These are phyloP conservation scores for Mallotus villosus DNA, from an alignment of 2,797 vertebrate genomes.

Conservation along the genomic window DNA sequence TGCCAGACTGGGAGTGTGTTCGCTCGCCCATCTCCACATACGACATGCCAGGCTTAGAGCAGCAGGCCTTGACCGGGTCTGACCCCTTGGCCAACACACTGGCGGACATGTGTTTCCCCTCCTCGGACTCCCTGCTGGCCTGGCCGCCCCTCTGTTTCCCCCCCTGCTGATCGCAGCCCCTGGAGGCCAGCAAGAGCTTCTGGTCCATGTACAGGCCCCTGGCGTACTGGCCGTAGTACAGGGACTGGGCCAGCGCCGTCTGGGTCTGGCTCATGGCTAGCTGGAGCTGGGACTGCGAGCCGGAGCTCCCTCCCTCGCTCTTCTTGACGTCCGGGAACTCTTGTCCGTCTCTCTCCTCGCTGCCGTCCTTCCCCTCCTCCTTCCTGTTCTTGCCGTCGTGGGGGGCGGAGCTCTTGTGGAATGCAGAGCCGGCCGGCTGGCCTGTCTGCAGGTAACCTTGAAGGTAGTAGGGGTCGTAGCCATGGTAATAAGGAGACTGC, in stretches of 20 bases:
- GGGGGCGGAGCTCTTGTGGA: conserved; percentile 42
- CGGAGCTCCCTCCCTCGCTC: conserved; percentile 62
- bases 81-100: conserved; percentile 87
- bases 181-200: conserved; percentile 90
- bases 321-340: conserved; percentile 68
- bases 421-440: conserved; percentile 67
- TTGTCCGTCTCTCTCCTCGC: conserved; percentile 81
- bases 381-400: conserved; percentile 87
- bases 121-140: conserved; percentile 85
- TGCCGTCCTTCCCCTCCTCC: conserved; percentile 84
- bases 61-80: conserved; percentile 84
- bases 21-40: conserved; percentile 88
- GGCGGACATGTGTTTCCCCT: conserved; percentile 81
- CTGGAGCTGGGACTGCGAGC: conserved; percentile 90
- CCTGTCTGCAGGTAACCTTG: conserved; percentile 89
- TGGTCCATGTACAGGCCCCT: conserved; percentile 97
- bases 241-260: conserved; percentile 94
- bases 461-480: conserved; percentile 94
- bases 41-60: conserved; percentile 84
- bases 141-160: conserved; percentile 82
- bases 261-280: conserved; percentile 94
- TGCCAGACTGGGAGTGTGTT: conserved; percentile 79
- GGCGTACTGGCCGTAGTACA: conserved; percentile 97
- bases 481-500: conserved; percentile 90
- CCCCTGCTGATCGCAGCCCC: conserved; percentile 86